phyloP scores from a whole-genome alignment of 2,888 invertebrate species.

The Drosophila histrio region DNA sequence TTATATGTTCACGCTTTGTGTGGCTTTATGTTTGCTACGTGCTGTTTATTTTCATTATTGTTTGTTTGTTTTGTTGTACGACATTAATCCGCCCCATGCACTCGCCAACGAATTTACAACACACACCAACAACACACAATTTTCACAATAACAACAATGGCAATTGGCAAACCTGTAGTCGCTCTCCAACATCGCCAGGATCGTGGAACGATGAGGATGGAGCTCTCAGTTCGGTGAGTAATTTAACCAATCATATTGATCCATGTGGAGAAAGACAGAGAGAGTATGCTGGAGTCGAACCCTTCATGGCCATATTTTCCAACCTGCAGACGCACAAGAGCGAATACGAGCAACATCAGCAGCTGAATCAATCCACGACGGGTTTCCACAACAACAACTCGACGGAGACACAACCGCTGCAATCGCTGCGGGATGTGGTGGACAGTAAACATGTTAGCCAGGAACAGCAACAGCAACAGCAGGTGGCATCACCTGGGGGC shows the following conservation, averaged over 20 bases:
- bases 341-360: conserved; percentile 76
- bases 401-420: conserved; percentile 47
- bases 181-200: conserved; percentile 83
- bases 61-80: conserved; percentile 61
- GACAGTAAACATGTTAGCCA: conserved; percentile 58
- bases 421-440: conserved; percentile 64
- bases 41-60: conserved; percentile 72
- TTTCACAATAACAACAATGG: conserved; percentile 42
- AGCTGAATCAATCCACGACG: conserved; percentile 52
- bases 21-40: conserved; percentile 65
- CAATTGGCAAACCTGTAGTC: conserved; percentile 69
- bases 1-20: conserved; percentile 61
- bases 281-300: background rate
- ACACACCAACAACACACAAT: conserved; percentile 36
- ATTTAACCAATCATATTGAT: conserved; percentile 1
- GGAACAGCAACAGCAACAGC: conserved; percentile 48
- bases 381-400: conserved; percentile 53
- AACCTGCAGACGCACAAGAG: conserved; percentile 77
- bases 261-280: background rate
- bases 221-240: conserved; percentile 82
- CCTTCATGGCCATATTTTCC: background rate
- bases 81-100: conserved; percentile 67
- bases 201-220: conserved; percentile 84
- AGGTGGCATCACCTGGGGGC: conserved; percentile 24
- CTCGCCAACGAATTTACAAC: conserved; percentile 52